Percentiles rank a stretch among this genome's conserved stretches.
Evolutionary conservation across 2,888 invertebrate genomes (phyloP).

Genomic region (Scaptomyza parva): DNA sequence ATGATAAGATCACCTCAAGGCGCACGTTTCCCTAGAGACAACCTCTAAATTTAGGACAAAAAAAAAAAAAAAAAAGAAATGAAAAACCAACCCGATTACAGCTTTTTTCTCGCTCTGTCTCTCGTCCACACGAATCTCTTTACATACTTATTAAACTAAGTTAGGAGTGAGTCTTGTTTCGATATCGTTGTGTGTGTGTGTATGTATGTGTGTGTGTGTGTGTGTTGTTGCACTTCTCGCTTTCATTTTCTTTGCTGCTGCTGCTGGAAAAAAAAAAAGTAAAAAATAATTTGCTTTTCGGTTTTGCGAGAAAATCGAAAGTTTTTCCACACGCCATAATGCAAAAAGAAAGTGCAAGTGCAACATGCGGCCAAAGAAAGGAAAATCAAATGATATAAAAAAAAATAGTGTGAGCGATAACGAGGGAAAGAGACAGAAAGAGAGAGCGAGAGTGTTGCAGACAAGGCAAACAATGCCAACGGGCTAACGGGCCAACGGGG

Average conservation of each 20-base stretch:
- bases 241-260: slow-evolving; percentile 75
- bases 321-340: slow-evolving; percentile 84
- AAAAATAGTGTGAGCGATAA: no score
- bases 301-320: slow-evolving; percentile 83
- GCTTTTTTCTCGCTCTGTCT: slow-evolving; percentile 42
- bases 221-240: slow-evolving; percentile 73
- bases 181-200: no score
- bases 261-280: slow-evolving; percentile 8
- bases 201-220: no score
- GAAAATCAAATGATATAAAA: slow-evolving; percentile 48
- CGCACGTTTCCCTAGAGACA: slow-evolving; percentile 21
- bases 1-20: slow-evolving; percentile 17
- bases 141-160: slow-evolving; percentile 30
- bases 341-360: slow-evolving; percentile 84
- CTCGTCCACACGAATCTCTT: slow-evolving; percentile 20
- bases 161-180: slow-evolving; percentile 46
- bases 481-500: slow-evolving; percentile 66
- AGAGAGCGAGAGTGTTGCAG: slow-evolving; percentile 43
- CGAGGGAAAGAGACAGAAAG: slow-evolving; percentile 38
- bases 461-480: slow-evolving; percentile 69
- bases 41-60: slow-evolving; percentile 15
- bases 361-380: slow-evolving; percentile 75
- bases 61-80: neutral
- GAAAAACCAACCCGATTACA: slow-evolving; percentile 36
- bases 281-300: slow-evolving; percentile 38